Conservation (phyloP, 2,797 vertebrate genomes). For the Ataeniobius toweri region DNA sequence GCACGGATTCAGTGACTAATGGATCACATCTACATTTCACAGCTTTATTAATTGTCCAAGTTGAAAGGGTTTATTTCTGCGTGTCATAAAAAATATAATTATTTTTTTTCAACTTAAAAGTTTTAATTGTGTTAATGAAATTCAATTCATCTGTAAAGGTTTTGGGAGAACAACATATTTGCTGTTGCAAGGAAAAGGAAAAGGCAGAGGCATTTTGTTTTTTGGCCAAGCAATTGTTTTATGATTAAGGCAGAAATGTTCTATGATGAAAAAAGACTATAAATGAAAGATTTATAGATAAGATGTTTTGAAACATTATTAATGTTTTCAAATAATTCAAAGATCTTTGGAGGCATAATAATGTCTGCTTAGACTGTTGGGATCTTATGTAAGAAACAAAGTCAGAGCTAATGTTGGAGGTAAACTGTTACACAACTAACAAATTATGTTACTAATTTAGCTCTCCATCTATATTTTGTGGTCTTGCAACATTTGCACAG, state of each 20-base stretch:
- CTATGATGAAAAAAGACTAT: not conserved
- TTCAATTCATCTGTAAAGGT: not conserved
- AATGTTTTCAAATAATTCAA: not conserved
- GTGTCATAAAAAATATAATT: not conserved
- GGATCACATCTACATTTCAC: conserved; percentile 1
- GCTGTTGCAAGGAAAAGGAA: not conserved
- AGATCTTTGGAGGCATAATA: not conserved
- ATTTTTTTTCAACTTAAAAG: not conserved
- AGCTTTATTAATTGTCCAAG: not conserved
- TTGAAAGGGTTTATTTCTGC: conserved; percentile 3
- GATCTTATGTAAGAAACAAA: too few species aligned
- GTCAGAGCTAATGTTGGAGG: not conserved
- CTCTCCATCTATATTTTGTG: not conserved
- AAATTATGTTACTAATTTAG: not conserved
- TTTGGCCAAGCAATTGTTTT: not conserved
- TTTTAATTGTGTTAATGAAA: not conserved
- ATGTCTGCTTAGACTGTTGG: not conserved
- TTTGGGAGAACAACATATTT: not conserved
- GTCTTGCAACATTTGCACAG: conserved; percentile 57
- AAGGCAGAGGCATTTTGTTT: not conserved
- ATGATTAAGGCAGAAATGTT: not conserved
- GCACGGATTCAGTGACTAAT: not conserved
- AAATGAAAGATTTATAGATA: not conserved
- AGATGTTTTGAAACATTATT: not conserved
- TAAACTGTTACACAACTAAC: not conserved